phyloP scores from a whole-genome alignment of 2,113 vertebrate genomes.

The Cettia cetti region DNA sequence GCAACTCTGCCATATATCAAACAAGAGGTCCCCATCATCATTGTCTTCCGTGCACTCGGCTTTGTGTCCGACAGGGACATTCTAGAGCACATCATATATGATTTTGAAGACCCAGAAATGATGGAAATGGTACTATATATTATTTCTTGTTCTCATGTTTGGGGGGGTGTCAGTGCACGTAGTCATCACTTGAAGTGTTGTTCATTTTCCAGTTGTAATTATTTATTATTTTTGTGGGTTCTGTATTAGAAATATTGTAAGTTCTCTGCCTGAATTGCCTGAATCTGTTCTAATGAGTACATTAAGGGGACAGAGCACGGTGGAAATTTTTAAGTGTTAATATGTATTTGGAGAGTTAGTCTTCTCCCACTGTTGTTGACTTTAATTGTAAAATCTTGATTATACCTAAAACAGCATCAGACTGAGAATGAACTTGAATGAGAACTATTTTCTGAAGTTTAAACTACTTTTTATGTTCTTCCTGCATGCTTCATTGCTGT shows the following conservation, averaged over 20 bases:
- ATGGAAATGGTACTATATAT: slow-evolving; percentile 93
- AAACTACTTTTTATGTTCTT: background rate
- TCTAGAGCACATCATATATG: slow-evolving; percentile 97
- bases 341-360: background rate
- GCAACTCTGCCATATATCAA: slow-evolving; percentile 96
- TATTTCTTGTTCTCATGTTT: background rate
- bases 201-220: background rate
- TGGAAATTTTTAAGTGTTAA: background rate
- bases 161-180: background rate
- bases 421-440: background rate
- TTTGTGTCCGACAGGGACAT: slow-evolving; percentile 99
- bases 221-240: background rate
- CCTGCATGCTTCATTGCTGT: background rate
- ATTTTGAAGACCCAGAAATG: slow-evolving; percentile 99
- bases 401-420: background rate
- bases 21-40: slow-evolving; percentile 99
- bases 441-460: background rate
- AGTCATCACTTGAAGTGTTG: background rate
- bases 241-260: background rate
- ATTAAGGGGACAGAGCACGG: background rate
- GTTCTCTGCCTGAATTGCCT: background rate
- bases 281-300: background rate
- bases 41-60: slow-evolving; percentile 94
- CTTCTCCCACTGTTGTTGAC: background rate
- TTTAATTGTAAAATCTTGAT: background rate